A percentile compares a stretch with the other conserved stretches of the same genome.
These are phyloP conservation scores for Bos indicus DNA, from an alignment of 2,113 vertebrate species.

Conservation along the genomic window DNA sequence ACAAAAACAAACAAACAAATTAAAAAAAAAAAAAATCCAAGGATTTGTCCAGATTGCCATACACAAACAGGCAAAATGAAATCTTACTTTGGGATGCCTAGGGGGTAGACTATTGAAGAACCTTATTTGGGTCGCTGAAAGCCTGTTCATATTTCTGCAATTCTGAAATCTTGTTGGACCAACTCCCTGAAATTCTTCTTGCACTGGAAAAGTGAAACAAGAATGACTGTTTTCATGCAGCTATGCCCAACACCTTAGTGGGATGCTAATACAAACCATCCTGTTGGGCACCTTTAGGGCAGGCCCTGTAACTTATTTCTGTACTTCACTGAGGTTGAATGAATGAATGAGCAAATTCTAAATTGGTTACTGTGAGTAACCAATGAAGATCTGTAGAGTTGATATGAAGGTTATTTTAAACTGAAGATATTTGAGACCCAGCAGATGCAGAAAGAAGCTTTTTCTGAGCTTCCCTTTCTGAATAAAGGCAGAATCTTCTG, in stretches of 20 bases:
- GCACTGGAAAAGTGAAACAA: neutral
- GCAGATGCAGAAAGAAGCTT: neutral
- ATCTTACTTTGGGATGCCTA: neutral
- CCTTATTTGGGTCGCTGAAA: neutral
- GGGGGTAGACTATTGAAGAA: neutral
- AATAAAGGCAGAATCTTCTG: neutral
- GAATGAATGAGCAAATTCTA: neutral
- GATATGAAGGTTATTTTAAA: neutral
- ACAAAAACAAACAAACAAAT: neutral
- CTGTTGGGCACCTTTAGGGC: no score
- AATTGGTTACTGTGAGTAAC: neutral
- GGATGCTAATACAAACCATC: neutral
- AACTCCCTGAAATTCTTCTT: neutral
- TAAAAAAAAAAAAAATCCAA: neutral
- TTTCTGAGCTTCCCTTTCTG: neutral
- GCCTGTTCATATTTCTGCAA: neutral
- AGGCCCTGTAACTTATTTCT: neutral
- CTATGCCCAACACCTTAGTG: neutral
- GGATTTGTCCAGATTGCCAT: neutral
- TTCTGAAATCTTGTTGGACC: neutral
- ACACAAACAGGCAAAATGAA: neutral
- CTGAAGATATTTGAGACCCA: neutral
- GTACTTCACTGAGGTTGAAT: neutral
- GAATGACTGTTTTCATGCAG: neutral
- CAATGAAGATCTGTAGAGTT: neutral